Evolutionary conservation across 1,140 invertebrate species (phyloP).

Genomic region (Cherax quadricarinatus): DNA sequence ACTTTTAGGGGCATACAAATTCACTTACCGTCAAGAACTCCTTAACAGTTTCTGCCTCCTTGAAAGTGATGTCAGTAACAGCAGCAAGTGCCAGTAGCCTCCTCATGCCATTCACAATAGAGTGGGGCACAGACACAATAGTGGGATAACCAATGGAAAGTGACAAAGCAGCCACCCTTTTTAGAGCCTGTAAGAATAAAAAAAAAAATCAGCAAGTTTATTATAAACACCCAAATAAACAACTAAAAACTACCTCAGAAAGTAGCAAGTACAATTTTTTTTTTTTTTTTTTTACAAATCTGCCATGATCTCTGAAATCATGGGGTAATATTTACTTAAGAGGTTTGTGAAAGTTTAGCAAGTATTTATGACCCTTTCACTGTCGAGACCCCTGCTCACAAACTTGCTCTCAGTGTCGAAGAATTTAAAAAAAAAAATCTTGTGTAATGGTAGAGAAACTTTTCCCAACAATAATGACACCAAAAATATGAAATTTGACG

Average conservation of each 20-base stretch:
- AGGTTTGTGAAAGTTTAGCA: no score
- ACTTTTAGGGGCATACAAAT: no score
- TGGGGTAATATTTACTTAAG: background rate
- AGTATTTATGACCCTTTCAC: no score
- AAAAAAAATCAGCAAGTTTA: conserved; percentile 51
- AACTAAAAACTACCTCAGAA: background rate
- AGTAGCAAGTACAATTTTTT: background rate
- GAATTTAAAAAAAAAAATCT: no score
- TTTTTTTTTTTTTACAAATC: background rate
- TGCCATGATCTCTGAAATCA: no score
- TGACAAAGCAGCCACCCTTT: conserved; percentile 95
- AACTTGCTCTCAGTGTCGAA: no score
- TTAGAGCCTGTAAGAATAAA: conserved; percentile 83
- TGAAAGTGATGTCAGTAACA: conserved; percentile 95
- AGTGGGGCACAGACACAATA: conserved; percentile 96
- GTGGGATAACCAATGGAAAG: conserved; percentile 97
- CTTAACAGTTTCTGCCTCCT: conserved; percentile 94
- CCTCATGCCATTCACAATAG: conserved; percentile 98
- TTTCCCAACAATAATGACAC: no score
- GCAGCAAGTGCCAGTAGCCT: conserved; percentile 97
- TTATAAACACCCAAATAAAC: background rate
- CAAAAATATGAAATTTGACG: no score
- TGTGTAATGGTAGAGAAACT: no score
- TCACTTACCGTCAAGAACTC: conserved; percentile 82
- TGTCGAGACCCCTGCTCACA: no score